Evolutionary conservation across 2,888 invertebrate species (phyloP).

Genomic region (Tridacna crocea): DNA sequence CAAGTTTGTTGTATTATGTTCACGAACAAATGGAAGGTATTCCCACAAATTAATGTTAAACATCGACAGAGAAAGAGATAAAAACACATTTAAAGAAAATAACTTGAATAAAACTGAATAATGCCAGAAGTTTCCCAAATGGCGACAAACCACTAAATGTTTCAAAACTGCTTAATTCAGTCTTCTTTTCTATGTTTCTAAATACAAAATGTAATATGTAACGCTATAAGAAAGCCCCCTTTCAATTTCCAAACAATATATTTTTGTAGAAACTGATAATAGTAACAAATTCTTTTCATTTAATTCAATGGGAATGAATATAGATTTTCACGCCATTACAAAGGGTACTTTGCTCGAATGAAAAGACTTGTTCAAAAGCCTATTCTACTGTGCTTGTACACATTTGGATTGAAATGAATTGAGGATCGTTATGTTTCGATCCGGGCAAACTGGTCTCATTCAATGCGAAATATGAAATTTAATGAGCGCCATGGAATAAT

Average conservation of each 20-base stretch:
- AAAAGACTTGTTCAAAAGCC: constrained; percentile 48
- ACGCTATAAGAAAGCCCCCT: constrained; percentile 78
- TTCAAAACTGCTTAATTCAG: constrained; percentile 50
- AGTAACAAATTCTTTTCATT: constrained; percentile 76
- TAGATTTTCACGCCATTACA: constrained; percentile 74
- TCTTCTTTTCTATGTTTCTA: constrained; percentile 48
- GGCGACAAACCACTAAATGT: constrained; percentile 46
- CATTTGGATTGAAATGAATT: constrained; percentile 61
- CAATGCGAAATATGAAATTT: constrained; percentile 55
- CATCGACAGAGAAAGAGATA: no score
- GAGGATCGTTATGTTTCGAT: constrained; percentile 59
- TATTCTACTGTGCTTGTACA: constrained; percentile 36
- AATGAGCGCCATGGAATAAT: constrained; percentile 53
- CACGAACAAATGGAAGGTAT: no score
- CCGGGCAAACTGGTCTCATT: constrained; percentile 37
- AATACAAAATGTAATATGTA: constrained; percentile 76
- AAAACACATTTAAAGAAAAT: background rate
- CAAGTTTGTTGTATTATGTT: no score
- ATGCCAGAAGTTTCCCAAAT: constrained; percentile 35
- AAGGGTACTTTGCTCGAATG: constrained; percentile 53
- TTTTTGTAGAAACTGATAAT: constrained; percentile 78
- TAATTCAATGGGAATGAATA: constrained; percentile 72
- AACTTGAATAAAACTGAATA: background rate
- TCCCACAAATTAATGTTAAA: no score
- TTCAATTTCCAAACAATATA: constrained; percentile 81